Base-by-base conservation (phyloP, 2,888 invertebrate genomes). In the Philopedon plagiatum region DNA sequence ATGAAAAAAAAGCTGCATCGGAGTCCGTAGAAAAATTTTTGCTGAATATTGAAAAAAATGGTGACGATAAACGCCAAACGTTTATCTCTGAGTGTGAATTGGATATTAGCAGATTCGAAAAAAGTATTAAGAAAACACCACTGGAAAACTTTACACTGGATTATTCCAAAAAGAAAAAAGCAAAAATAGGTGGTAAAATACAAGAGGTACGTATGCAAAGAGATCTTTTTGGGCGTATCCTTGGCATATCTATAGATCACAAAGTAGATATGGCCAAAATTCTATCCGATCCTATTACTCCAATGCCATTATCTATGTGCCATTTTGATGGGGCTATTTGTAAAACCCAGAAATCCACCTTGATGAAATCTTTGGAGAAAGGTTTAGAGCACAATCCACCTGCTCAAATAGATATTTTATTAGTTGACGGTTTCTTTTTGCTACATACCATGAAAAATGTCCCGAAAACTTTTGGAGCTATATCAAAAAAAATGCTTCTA, bases 381-480 rank as follows among this genome's bases (percentile, higher is more conserved):
- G 23, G 19, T 41, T 21, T 60, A 8, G 34, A 51, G 2, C 65
- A 65, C 1, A 34, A 51, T 18, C 56, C 67, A 29, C 68, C 73
- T 34, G 58, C 19, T 62, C 2, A 23, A 23, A 49, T 37, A 23
- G 68, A 74, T 62, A 57, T 75, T 9, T 66, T 78, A 37, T 49
- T 78, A 19, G 68, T 78, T 63, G 78, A 78, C 75, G 79, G 77
- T 7, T 79, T 79, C 64, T 76, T 76, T 37, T 34, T 79, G 9
- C 63, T 79, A 1, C 76, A 80, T 71, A 61, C 75, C 0, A 76
- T 78, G 72, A 75, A 75, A 75, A 69, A 78, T 44, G 67, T 74
- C 0, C 73, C 73, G 8, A 72, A 58, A 71, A 76, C 66, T 9
- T 73, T 74, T 32, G 63, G 54, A 1, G 37, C 2, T 34, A 63